Evolutionary conservation across 2,888 invertebrate genomes (phyloP), one percentile per base, ranked within the genome.

Genomic region (Bugula neritina): DNA sequence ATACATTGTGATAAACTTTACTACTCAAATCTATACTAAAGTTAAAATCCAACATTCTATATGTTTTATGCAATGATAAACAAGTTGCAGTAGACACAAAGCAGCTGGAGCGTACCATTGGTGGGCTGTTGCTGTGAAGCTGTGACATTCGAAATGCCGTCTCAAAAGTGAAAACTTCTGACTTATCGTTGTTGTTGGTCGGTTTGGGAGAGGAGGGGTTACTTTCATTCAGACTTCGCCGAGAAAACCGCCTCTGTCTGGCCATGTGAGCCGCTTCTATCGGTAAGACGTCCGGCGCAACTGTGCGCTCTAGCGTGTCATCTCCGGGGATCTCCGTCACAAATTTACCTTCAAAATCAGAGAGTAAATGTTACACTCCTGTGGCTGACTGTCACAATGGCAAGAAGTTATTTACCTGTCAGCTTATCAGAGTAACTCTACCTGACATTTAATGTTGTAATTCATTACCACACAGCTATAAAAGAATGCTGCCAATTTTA

Each of bases 221-320:
- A 31, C 63, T 63, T 10, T 31, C n/a, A 3, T 1, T 31, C 17
- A 23, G n/a, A 52, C 54, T 70, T 23, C 27, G 10, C 25, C 52
- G 10, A 2, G 70, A 70, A 35, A 54, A 3, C 5, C 70, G 2
- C 27, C 54, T 70, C 10, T 70, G 10, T 43, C 31, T 43, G 27
- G 70, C 70, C 3, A 43, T 43, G 52, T 70, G 2, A 3, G 70
- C 70, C 5, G 70, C 70, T 29, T 70, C 70, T 2, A 70, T 10
- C 3, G 70, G 70, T 2, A 70, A 23, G 10, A 70, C 2, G 43
- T 70, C 70, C 10, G 70, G 70, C 3, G 63, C 63, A 31, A 31
- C 63, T 17, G 63, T 13, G 5, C 27, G 21, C 3, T 2, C 5
- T 10, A 5, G 31, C 13, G 63, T 27, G 27, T 31, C 63, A 63